Percentiles rank a stretch among this genome's conserved stretches.
Conservation (phyloP, 2,888 invertebrate genomes). For the Autographa pulchrina region DNA sequence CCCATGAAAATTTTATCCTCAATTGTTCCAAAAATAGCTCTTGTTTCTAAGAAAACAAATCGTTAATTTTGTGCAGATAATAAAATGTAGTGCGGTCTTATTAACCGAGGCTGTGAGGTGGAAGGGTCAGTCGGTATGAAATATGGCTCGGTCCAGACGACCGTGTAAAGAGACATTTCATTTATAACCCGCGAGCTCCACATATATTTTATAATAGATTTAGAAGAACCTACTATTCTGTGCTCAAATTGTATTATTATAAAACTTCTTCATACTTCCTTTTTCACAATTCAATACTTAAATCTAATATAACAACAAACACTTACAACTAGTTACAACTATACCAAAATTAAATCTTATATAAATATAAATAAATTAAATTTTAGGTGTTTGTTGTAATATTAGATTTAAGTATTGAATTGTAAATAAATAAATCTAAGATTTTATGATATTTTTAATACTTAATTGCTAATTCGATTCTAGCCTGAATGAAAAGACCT, state of each 20-base stretch:
- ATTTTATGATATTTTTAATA: no score
- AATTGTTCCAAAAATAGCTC: slow-evolving; percentile 7
- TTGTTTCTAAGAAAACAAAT: slow-evolving; percentile 28
- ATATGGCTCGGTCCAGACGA: slow-evolving; percentile 50
- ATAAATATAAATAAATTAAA: no score
- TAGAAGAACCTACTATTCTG: neutral
- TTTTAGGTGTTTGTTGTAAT: no score
- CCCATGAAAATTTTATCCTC: neutral
- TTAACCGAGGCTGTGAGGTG: slow-evolving; percentile 57
- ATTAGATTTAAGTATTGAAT: no score
- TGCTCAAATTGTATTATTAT: neutral
- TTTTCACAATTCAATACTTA: no score
- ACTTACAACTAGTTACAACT: no score
- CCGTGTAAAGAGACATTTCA: slow-evolving; percentile 54
- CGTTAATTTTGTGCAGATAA: slow-evolving; percentile 39
- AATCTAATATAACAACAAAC: no score
- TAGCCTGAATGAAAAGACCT: neutral
- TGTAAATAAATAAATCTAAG: no score
- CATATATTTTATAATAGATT: slow-evolving; percentile 24
- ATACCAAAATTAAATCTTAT: no score
- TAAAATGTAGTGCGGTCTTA: slow-evolving; percentile 48
- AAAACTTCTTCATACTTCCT: no score
- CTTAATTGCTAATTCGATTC: neutral
- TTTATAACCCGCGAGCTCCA: slow-evolving; percentile 50
- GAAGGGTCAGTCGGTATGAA: slow-evolving; percentile 60